Conservation (phyloP, 1,140 invertebrate genomes). For the Hirudo medicinalis region DNA sequence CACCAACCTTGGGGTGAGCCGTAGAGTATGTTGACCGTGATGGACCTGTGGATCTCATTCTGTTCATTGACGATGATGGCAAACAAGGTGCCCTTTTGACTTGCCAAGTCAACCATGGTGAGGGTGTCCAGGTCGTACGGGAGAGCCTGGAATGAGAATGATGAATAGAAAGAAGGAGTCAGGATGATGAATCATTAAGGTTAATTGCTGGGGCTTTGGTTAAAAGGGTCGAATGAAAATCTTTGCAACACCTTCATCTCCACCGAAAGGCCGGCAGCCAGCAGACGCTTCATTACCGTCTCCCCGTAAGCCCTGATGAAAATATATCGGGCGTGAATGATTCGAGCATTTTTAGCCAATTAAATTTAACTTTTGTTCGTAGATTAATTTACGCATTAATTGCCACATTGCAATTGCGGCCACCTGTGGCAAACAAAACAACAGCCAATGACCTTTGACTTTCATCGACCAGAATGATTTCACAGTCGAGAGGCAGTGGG, state of each 20-base stretch:
- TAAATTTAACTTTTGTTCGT: too few relatives aligned
- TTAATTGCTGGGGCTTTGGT: too few relatives aligned
- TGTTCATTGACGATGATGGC: constrained; percentile 70
- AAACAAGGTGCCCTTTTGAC: constrained; percentile 67
- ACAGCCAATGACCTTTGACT: constrained; percentile 4
- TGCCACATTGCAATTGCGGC: too few relatives aligned
- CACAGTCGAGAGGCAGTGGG: constrained; percentile 14
- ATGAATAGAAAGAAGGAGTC: too few relatives aligned
- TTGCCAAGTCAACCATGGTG: constrained; percentile 61
- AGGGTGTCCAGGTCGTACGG: neutral
- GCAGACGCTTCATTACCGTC: constrained; percentile 7
- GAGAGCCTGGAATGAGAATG: neutral
- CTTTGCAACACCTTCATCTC: neutral
- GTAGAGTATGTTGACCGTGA: constrained; percentile 79
- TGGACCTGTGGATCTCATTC: constrained; percentile 67
- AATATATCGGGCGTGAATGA: neutral
- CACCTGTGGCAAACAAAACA: too few relatives aligned
- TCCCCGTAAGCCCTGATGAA: constrained; percentile 10
- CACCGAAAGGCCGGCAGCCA: neutral
- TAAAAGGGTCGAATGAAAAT: too few relatives aligned
- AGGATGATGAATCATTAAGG: too few relatives aligned
- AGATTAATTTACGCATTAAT: too few relatives aligned
- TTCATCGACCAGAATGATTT: constrained; percentile 11
- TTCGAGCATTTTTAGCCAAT: neutral
- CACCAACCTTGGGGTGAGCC: constrained; percentile 69